Evolutionary conservation across 2,113 vertebrate species (phyloP).

Genomic region (Fukomys damarensis): DNA sequence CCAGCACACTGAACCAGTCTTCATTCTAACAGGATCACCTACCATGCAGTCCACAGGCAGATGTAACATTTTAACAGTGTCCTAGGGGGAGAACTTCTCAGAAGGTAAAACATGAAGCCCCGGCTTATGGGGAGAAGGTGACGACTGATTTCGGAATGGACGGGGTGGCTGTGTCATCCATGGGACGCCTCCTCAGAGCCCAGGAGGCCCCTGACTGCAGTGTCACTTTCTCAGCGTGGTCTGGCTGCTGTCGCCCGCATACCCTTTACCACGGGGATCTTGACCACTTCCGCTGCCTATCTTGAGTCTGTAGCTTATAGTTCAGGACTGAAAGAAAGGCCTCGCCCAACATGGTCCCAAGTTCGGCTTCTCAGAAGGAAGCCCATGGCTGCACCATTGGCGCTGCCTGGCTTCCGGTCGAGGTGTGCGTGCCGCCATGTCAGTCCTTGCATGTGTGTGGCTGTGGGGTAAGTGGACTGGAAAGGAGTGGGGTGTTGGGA

Average conservation of each 20-base stretch:
- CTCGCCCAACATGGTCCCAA: neutral
- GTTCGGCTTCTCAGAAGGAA: slow-evolving; percentile 8
- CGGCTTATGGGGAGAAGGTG: neutral
- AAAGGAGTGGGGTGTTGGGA: accelerated
- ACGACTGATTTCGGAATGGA: neutral
- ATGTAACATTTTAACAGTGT: neutral
- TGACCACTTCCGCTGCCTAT: neutral
- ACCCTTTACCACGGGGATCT: neutral
- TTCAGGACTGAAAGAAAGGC: neutral
- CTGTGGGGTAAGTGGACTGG: accelerated
- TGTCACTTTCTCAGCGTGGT: neutral
- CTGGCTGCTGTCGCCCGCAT: neutral
- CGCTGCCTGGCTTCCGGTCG: neutral
- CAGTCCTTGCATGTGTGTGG: neutral
- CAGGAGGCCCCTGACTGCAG: neutral
- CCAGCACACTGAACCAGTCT: neutral
- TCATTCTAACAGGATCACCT: neutral
- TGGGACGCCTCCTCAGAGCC: neutral
- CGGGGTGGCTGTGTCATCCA: neutral
- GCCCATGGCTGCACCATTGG: neutral
- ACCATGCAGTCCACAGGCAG: neutral
- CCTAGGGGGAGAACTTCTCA: neutral
- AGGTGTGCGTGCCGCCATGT: neutral
- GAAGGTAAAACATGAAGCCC: neutral
- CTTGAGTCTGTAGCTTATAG: neutral